Percentiles rank a stretch among this genome's conserved stretches.
Conservation (phyloP, 2,113 vertebrate species). For the Callocephalon fimbriatum region DNA sequence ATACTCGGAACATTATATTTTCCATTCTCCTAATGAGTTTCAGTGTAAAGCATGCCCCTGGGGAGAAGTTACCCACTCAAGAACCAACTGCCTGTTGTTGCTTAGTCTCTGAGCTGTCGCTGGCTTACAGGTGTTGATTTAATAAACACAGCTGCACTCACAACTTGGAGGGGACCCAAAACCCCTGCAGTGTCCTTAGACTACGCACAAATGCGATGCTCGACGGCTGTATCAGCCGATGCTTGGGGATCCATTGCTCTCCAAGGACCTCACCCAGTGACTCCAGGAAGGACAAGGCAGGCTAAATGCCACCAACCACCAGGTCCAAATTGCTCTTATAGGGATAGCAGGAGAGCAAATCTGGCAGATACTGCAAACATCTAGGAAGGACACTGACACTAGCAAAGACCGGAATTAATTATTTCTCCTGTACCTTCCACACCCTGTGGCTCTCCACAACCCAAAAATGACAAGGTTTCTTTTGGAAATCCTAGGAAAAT, state of each 20-base stretch:
- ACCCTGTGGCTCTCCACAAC: background rate
- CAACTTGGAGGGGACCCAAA: constrained; percentile 31
- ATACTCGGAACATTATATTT: constrained; percentile 11
- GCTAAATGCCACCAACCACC: background rate
- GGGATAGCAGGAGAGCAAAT: background rate
- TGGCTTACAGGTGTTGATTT: constrained; percentile 28
- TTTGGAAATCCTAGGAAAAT: background rate
- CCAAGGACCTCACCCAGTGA: background rate
- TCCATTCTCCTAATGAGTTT: background rate
- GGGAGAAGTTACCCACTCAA: background rate
- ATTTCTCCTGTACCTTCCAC: background rate
- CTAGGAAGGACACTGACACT: constrained; percentile 19
- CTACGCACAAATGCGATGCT: background rate
- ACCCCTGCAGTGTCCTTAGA: background rate
- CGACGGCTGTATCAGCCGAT: background rate
- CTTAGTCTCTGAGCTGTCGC: background rate
- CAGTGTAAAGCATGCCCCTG: background rate
- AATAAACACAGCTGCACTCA: constrained; percentile 56
- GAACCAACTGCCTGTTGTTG: background rate
- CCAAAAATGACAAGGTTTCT: background rate
- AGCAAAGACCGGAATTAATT: background rate
- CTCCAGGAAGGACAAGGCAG: background rate
- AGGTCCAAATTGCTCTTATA: background rate
- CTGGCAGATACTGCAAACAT: background rate
- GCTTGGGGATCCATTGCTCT: background rate